Evolutionary conservation across 2,888 invertebrate genomes (phyloP), one percentile per base, ranked within the genome.

Genomic region (Yponomeuta malinellus): DNA sequence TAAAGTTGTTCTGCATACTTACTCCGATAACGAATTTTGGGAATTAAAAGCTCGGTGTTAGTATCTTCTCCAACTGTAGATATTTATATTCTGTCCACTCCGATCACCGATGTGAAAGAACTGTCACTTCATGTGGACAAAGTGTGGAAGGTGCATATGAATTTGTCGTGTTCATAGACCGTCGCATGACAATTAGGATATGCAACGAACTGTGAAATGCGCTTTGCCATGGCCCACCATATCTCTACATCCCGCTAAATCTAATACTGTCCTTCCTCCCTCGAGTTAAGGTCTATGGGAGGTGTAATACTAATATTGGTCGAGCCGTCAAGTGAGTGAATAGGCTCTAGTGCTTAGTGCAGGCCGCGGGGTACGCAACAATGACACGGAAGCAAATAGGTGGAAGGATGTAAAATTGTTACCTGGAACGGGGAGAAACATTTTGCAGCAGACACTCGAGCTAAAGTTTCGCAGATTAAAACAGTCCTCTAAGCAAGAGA

Each of bases 201-300:
- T 73, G 82, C 86, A 86, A 78, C 79, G 82, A 85, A 79, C 83
- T 87, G 86, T 82, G 85, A 86, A 90, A 89, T 89, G 76, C 79
- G 76, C 76, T 78, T 76, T 75, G 76, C 76, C 77, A 76, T 75
- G 81, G 80, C 78, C 77, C 78, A 70, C 69, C 31, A 1, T 31
- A 33, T 12, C 65, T 65, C 65, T 65, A 65, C 31, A 65, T 65
- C 31, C 29, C 65, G 33, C 31, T 65, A 8, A 65, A 6, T 31
- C 12, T 3, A 33, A 65, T 29, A 65, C 65, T 10, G 33, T 33
- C 65, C 29, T 65, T 65, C 15, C 52, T 15, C 52, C 52, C 52
- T 15, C 2, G 15, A 12, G 15, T 59, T 59, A 59, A 59, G 52
- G 52, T 59, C 15, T 12, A 2, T 0, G 8, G 15, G 15, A 59